These are phyloP conservation scores for Eupithecia insigniata DNA, from an alignment of 2,888 invertebrate species.

Conservation along the genomic window DNA sequence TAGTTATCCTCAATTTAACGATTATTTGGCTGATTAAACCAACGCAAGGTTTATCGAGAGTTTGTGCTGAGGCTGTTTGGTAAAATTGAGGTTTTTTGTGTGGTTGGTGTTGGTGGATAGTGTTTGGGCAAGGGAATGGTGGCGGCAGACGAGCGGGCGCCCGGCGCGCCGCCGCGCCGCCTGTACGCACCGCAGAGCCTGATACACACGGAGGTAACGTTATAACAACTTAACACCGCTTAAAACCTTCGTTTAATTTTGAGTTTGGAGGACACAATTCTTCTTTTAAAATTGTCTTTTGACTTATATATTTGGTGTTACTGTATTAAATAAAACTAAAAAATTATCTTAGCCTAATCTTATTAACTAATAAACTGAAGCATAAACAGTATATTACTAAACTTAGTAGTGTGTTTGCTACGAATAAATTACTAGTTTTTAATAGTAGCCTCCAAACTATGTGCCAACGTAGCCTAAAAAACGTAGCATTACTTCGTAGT, in stretches of 20 bases:
- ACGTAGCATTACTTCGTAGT: neutral
- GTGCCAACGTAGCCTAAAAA: neutral
- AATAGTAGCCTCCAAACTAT: neutral
- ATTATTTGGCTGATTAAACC: slow-evolving; percentile 27
- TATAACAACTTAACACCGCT: neutral
- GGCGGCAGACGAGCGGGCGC: slow-evolving; percentile 80
- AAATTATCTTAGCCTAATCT: neutral
- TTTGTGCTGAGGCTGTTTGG: neutral
- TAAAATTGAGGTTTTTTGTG: neutral
- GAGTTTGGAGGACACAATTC: neutral
- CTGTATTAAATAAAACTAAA: neutral
- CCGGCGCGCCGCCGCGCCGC: slow-evolving; percentile 71
- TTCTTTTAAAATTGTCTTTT: neutral
- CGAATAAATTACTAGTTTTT: neutral
- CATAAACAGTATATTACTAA: neutral
- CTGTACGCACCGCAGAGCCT: slow-evolving; percentile 60
- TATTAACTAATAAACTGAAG: neutral
- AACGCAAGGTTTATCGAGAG: slow-evolving; percentile 6
- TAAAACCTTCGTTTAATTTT: neutral
- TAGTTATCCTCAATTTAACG: slow-evolving; percentile 36
- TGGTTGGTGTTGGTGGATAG: slow-evolving; percentile 10
- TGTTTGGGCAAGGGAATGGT: slow-evolving; percentile 54
- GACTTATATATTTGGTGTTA: neutral
- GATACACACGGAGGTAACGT: slow-evolving; percentile 53
- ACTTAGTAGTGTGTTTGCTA: no score